Conservation (phyloP, 2,113 vertebrate genomes). For the Daubentonia madagascariensis region DNA sequence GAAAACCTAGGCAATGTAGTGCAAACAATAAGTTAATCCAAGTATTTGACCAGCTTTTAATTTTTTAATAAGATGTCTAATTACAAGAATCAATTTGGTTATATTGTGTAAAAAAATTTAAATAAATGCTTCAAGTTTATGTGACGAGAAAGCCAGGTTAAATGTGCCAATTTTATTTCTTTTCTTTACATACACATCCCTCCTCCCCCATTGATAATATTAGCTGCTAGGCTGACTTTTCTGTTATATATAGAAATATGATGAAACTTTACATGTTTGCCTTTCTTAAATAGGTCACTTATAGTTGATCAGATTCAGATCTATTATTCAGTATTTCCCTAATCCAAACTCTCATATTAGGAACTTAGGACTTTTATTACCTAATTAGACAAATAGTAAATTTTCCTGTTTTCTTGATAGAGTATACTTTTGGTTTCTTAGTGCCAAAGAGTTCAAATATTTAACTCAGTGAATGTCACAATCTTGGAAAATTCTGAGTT, state of each 20-base stretch:
- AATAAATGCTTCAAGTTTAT: background rate
- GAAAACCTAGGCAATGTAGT: background rate
- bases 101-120: background rate
- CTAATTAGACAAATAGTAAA: background rate
- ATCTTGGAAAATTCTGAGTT: background rate
- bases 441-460: background rate
- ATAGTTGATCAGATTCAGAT: background rate
- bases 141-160: background rate
- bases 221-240: background rate
- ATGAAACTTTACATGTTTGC: background rate
- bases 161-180: background rate
- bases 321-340: background rate
- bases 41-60: background rate
- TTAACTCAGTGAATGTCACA: background rate
- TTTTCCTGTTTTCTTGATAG: background rate
- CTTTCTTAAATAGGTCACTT: background rate
- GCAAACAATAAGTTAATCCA: background rate
- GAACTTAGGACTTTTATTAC: constrained; percentile 21
- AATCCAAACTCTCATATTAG: background rate
- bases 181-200: background rate
- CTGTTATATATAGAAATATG: background rate
- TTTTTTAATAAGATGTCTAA: background rate
- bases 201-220: background rate
- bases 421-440: background rate
- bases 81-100: background rate